A percentile compares a stretch with the other conserved stretches of the same genome.
Evolutionary conservation across 2,888 invertebrate species (phyloP).

Genomic region (Hipparchia sbordonii): DNA sequence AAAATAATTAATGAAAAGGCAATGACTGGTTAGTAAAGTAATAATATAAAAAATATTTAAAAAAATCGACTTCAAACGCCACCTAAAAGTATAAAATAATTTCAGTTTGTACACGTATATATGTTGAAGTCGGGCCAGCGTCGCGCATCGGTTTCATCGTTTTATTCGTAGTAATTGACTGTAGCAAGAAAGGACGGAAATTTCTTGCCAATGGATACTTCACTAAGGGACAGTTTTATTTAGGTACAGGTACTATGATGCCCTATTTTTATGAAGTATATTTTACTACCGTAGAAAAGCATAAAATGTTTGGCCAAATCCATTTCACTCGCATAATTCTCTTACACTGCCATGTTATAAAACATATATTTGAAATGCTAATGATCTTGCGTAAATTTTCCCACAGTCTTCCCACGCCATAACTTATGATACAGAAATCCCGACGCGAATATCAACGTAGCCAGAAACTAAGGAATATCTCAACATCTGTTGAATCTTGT

Average conservation of each 20-base stretch:
- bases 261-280: background rate
- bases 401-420: conserved; percentile 26
- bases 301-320: conserved; percentile 10
- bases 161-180: no score
- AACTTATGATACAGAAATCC: conserved; percentile 28
- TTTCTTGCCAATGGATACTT: no score
- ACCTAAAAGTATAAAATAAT: no score
- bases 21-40: no score
- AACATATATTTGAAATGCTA: conserved; percentile 23
- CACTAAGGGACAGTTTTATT: background rate
- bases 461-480: conserved; percentile 30
- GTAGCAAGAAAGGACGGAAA: no score
- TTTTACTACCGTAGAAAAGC: background rate
- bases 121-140: no score
- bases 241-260: background rate
- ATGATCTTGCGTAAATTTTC: conserved; percentile 25
- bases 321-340: conserved; percentile 20
- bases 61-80: no score
- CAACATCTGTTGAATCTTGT: conserved; percentile 20
- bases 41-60: no score
- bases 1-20: background rate
- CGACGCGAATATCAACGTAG: conserved; percentile 24
- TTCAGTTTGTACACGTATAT: no score
- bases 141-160: no score
- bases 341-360: conserved; percentile 22